Base-by-base conservation (phyloP, 2,113 vertebrate genomes). In the Etheostoma spectabile region DNA sequence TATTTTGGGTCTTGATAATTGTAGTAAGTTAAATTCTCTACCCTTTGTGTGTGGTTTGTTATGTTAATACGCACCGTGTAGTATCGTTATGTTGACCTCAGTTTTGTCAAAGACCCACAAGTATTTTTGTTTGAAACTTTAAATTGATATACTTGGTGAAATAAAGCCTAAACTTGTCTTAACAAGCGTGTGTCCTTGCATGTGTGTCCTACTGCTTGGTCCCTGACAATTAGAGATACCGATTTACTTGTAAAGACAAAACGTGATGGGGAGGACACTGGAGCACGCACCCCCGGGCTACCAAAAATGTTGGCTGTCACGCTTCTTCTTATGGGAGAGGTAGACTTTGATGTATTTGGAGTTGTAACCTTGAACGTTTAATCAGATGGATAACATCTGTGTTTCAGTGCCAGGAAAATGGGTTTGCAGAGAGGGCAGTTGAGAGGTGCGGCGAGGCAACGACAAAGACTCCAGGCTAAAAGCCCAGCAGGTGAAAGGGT, bases 341-440 rank as follows among this genome's bases (percentile, higher is more conserved):
- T 64, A 77, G 80, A 88, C 93, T 87, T 90, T 89, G 93, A 94
- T 93, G 89, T 86, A 93, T 93, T 87, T 86, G 78, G 82, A 91
- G 88, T 88, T 88, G 80, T 92, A 92, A 93, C 91, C 91, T 94
- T 93, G 89, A 92, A 87, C 84, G 70, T 85, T 93, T 88, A 93
- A 93, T 93, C 88, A 93, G 91, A 93, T 85, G 89, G 88, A 93
- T 93, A 93, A 91, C 93, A 91, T 92, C 90, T 90, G 89, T 87
- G 87, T 93, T 91, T 91, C 85, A 85, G 83, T 74, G 69, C 75
- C 87, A 88, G 87, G 81, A 79, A 93, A 91, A 92, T 85, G 86
- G 76, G 89, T 90, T 83, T 85, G 88, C 67, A 64, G 86, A 81
- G 80, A 89, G 88, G 88, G 83, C 86, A 86, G 84, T 74, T 8